Conservation (phyloP, 2,888 invertebrate species). For the Eudemis profundana region DNA sequence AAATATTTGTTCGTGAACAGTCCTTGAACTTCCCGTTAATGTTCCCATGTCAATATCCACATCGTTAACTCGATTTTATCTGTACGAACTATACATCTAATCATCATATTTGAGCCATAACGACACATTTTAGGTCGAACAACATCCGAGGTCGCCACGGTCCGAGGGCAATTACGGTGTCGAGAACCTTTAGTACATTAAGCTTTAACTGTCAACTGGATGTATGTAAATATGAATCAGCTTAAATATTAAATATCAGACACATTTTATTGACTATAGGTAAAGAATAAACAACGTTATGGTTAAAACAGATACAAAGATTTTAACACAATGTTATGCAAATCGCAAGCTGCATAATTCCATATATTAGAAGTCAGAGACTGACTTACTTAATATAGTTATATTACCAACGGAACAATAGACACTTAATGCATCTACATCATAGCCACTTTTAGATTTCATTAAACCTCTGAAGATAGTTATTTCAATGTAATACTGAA, state of each 20-base stretch:
- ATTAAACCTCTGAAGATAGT: no score
- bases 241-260: no score
- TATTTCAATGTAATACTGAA: no score
- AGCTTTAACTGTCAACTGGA: not conserved
- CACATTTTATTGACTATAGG: no score
- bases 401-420: not conserved
- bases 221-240: not conserved
- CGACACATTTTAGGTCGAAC: slow-evolving; percentile 28
- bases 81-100: slow-evolving; percentile 34
- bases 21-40: slow-evolving; percentile 39
- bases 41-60: slow-evolving; percentile 31
- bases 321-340: no score
- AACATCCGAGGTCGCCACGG: slow-evolving; percentile 11
- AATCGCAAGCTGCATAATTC: not conserved
- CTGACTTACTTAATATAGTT: not conserved
- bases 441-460: no score
- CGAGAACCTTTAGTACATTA: slow-evolving; percentile 1
- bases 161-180: slow-evolving; percentile 15
- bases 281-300: no score
- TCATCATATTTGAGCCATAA: slow-evolving; percentile 30
- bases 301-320: no score
- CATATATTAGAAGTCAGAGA: not conserved
- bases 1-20: slow-evolving; percentile 28
- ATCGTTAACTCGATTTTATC: slow-evolving; percentile 41
- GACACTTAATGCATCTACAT: no score